Evolutionary conservation across 2,113 vertebrate genomes (phyloP).

Genomic region (Leucopsar rothschildi): DNA sequence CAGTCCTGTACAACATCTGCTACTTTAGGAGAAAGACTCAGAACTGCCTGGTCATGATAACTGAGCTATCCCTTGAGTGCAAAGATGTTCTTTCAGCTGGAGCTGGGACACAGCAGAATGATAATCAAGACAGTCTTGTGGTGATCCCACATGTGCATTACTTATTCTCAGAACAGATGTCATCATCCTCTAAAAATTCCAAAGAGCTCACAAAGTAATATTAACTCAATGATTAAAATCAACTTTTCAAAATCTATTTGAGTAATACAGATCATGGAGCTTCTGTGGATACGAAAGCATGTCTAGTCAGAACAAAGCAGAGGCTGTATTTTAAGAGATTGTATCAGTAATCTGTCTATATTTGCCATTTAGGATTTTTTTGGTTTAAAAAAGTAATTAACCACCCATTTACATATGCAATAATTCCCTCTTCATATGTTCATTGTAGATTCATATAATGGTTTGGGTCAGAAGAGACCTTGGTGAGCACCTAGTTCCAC

Average conservation of each 20-base stretch:
- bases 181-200: conserved; percentile 46
- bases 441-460: background rate
- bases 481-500: background rate
- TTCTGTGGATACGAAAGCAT: background rate
- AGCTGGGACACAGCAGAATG: background rate
- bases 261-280: background rate
- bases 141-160: background rate
- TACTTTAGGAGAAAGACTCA: background rate
- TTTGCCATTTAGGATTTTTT: background rate
- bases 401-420: background rate
- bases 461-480: background rate
- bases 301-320: background rate
- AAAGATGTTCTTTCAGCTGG: conserved; percentile 34
- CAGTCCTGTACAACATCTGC: background rate
- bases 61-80: background rate
- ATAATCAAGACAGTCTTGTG: background rate
- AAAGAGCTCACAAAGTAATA: background rate
- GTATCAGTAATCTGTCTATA: background rate
- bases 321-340: background rate
- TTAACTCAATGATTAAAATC: conserved; percentile 3
- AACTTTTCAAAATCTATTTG: conserved; percentile 10
- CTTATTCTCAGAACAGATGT: conserved; percentile 37
- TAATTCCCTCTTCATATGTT: background rate
- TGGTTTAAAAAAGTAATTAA: background rate
- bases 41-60: conserved; percentile 15